These are phyloP conservation scores for Sorex fumeus DNA, from an alignment of 2,113 vertebrate genomes.

Conservation along the genomic window DNA sequence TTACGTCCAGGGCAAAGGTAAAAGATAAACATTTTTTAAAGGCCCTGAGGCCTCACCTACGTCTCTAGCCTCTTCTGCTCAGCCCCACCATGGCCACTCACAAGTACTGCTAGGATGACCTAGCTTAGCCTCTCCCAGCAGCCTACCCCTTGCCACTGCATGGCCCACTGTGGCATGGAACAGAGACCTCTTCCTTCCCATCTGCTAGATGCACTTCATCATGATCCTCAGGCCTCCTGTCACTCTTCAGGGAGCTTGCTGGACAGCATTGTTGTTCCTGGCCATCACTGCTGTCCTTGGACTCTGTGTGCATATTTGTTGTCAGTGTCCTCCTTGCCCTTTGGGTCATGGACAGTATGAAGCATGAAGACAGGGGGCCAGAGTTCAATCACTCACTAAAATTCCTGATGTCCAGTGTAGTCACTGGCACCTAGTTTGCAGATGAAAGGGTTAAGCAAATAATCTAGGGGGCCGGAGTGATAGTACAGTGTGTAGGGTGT, in stretches of 20 bases:
- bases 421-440: background rate
- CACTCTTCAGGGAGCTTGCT: background rate
- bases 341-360: rapidly evolving
- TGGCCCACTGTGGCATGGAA: too few species aligned
- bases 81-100: too few species aligned
- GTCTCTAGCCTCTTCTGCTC: too few species aligned
- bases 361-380: background rate
- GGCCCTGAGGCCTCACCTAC: too few species aligned
- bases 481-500: too few species aligned
- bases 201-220: background rate
- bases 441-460: background rate
- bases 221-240: background rate
- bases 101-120: background rate
- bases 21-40: background rate
- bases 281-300: background rate
- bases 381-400: too few species aligned
- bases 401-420: too few species aligned
- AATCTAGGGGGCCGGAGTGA: too few species aligned
- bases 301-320: background rate
- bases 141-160: background rate
- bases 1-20: background rate
- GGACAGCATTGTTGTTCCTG: background rate
- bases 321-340: background rate
- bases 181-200: background rate
- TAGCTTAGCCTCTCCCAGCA: background rate